Evolutionary conservation across 2,888 invertebrate genomes (phyloP).

Genomic region (Yponomeuta cagnagella): DNA sequence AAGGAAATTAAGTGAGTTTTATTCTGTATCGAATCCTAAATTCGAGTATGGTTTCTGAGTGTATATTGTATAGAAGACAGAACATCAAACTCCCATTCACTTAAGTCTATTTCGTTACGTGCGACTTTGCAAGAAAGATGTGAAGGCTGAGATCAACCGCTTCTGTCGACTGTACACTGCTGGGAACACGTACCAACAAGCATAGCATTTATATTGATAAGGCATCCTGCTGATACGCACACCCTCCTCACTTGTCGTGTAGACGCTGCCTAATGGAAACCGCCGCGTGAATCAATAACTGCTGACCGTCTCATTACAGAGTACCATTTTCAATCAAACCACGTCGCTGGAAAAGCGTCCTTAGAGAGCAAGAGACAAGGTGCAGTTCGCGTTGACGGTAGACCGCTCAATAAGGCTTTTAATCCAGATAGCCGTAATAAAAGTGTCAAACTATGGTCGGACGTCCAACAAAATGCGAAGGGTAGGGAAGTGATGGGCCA

Average conservation of each 20-base stretch:
- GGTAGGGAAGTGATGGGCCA: conserved; percentile 13
- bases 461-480: conserved; percentile 28
- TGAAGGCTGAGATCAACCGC: too few species aligned
- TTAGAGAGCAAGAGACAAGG: conserved; percentile 23
- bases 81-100: too few species aligned
- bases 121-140: too few species aligned
- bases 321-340: conserved; percentile 53
- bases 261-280: conserved; percentile 14
- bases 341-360: conserved; percentile 24
- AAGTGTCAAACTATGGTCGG: conserved; percentile 52
- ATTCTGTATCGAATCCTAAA: too few species aligned
- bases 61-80: too few species aligned
- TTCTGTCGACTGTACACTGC: neutral
- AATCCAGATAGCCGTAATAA: conserved; percentile 49
- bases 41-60: too few species aligned
- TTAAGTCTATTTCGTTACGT: too few species aligned
- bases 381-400: neutral
- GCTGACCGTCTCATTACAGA: conserved; percentile 70
- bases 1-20: too few species aligned
- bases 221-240: conserved; percentile 37
- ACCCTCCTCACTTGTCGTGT: conserved; percentile 20
- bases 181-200: neutral
- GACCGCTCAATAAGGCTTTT: conserved; percentile 36
- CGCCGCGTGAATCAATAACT: conserved; percentile 63
- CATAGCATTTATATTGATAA: conserved; percentile 20